Conservation (phyloP, 1,140 invertebrate species). For the Lethrus apterus region DNA sequence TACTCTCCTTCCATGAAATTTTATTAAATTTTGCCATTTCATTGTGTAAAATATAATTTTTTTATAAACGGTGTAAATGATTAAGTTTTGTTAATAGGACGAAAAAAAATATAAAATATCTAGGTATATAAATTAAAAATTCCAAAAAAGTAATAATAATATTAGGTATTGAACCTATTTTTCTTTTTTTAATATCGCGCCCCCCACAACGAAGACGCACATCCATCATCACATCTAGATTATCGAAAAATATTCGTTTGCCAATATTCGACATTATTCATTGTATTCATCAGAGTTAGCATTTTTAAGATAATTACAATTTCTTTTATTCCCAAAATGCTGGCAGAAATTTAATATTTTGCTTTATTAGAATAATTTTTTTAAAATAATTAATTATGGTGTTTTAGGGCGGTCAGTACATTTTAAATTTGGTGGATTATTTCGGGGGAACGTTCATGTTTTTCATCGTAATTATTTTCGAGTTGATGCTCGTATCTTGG, state of each 20-base stretch:
- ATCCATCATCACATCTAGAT: not conserved
- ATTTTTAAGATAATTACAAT: not conserved
- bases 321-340: not conserved
- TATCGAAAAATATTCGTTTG: not conserved
- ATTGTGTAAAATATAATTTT: no score
- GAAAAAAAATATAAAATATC: not conserved
- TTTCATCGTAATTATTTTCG: constrained; percentile 64
- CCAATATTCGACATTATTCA: not conserved
- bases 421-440: constrained; percentile 78
- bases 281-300: not conserved
- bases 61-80: no score
- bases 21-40: no score
- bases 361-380: not conserved
- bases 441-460: constrained; percentile 76
- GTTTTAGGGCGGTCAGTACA: constrained; percentile 76
- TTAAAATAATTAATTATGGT: not conserved
- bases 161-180: not conserved
- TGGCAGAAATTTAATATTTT: not conserved
- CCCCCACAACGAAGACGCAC: not conserved
- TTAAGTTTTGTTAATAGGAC: no score
- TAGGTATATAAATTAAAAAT: not conserved
- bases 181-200: not conserved
- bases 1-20: no score
- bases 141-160: not conserved
- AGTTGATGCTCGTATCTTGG: constrained; percentile 64